A percentile compares a stretch with the other conserved stretches of the same genome.
phyloP scores from a whole-genome alignment of 2,113 vertebrate species.

The Poecilia latipinna region DNA sequence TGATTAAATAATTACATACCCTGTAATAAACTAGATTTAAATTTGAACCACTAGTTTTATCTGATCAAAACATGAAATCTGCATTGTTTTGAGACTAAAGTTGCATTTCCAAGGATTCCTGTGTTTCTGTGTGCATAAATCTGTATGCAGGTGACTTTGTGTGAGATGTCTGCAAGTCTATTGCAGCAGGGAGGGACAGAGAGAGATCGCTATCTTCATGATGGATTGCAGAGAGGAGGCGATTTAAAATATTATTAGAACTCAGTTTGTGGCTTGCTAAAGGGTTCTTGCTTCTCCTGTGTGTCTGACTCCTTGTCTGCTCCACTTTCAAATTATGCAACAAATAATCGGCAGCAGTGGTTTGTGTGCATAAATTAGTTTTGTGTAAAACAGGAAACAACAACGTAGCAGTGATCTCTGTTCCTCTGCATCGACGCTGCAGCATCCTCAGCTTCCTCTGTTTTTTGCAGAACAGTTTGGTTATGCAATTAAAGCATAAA shows the following conservation, averaged over 20 bases:
- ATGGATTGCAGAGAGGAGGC: constrained; percentile 74
- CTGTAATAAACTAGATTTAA: no score
- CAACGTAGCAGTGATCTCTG: constrained; percentile 3
- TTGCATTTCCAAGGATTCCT: neutral
- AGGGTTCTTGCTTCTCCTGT: constrained; percentile 51
- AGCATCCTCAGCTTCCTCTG: constrained; percentile 33
- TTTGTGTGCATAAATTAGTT: neutral
- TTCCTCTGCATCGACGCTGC: constrained; percentile 10
- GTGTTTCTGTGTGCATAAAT: constrained; percentile 32
- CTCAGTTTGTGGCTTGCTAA: constrained; percentile 47
- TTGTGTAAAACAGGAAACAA: neutral
- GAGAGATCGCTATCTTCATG: constrained; percentile 77
- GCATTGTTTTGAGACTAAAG: constrained; percentile 8
- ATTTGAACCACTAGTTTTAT: neutral
- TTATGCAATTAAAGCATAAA: constrained; percentile 74
- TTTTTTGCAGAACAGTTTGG: constrained; percentile 52
- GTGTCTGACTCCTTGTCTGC: constrained; percentile 60
- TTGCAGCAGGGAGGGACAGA: constrained; percentile 39
- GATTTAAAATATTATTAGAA: constrained; percentile 72
- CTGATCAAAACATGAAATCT: constrained; percentile 38
- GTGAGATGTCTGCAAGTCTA: constrained; percentile 33
- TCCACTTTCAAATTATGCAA: constrained; percentile 60
- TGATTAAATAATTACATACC: no score
- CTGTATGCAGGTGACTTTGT: constrained; percentile 26
- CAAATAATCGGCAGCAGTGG: constrained; percentile 27